Evolutionary conservation across 2,797 vertebrate species (phyloP).

Genomic region (Mus minutoides): DNA sequence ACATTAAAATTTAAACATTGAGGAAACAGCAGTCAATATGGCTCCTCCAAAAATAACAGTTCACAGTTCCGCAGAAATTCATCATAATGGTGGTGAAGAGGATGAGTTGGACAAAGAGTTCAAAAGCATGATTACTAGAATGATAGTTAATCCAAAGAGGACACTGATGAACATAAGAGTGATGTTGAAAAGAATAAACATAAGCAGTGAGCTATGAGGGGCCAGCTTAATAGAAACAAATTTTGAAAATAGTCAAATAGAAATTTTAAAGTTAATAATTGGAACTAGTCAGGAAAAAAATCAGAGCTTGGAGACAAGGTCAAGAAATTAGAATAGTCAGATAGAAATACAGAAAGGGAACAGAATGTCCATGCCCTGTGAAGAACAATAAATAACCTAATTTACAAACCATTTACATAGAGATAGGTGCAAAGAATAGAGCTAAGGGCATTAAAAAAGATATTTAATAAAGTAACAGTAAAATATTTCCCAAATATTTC

Average conservation of each 20-base stretch:
- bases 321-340: background rate
- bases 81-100: background rate
- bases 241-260: background rate
- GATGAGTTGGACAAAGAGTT: background rate
- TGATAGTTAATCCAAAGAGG: background rate
- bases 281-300: background rate
- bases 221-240: background rate
- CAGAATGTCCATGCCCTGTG: no score
- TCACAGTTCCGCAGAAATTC: background rate
- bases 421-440: no score
- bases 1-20: background rate
- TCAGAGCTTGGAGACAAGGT: background rate
- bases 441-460: background rate
- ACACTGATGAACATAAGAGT: background rate
- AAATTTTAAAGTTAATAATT: background rate
- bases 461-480: background rate
- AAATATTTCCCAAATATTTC: background rate
- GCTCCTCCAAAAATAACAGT: background rate
- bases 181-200: background rate
- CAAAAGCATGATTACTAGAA: background rate
- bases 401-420: background rate
- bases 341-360: background rate
- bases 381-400: no score
- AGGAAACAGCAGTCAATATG: background rate
- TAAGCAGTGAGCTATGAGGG: background rate